Evolutionary conservation across 2,797 vertebrate species (phyloP).

Genomic region (Eulemur albifrons): DNA sequence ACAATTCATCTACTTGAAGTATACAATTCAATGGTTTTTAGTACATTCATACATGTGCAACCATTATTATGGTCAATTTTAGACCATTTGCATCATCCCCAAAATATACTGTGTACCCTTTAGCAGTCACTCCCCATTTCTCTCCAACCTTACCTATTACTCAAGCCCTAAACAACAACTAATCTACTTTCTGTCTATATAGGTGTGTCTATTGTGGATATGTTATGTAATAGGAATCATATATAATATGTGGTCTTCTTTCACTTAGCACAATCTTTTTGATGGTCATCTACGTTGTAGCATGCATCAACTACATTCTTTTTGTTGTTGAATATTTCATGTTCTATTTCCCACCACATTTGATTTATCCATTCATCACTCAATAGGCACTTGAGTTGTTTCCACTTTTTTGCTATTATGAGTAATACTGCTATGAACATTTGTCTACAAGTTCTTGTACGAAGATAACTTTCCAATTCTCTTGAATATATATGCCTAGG

Average conservation of each 20-base stretch:
- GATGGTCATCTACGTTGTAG: not conserved
- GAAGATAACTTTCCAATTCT: not conserved
- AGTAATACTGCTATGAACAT: not conserved
- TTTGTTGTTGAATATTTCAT: not conserved
- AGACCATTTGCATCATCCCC: not conserved
- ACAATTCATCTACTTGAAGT: not conserved
- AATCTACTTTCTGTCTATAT: not conserved
- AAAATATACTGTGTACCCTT: not conserved
- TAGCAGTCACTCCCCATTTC: not conserved
- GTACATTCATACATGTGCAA: not conserved
- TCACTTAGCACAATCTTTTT: not conserved
- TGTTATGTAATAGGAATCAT: not conserved
- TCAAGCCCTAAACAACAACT: not conserved
- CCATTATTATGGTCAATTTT: not conserved
- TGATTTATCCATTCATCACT: not conserved
- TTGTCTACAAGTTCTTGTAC: not conserved
- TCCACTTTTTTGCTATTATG: not conserved
- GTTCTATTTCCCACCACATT: not conserved
- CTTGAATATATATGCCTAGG: not conserved
- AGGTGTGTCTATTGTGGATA: not conserved
- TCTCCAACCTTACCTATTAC: not conserved
- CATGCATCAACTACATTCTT: not conserved
- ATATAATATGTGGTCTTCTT: not conserved
- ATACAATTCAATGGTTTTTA: not conserved
- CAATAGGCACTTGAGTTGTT: not conserved